Evolutionary conservation across 2,797 vertebrate species (phyloP).

Genomic region (Spondyliosoma cantharus): DNA sequence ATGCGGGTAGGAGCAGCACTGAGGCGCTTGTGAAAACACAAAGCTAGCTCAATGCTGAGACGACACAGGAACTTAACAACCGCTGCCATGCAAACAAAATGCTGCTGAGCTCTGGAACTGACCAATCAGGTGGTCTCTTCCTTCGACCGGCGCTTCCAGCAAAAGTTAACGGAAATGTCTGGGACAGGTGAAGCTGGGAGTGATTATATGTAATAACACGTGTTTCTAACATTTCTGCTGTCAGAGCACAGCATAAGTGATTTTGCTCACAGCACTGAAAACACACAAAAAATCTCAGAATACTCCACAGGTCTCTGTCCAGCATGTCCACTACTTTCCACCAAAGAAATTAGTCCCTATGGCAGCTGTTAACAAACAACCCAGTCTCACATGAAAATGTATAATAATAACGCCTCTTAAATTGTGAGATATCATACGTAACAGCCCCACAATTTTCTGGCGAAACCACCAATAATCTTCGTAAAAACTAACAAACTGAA

Average conservation of each 20-base stretch:
- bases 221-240: too few species aligned
- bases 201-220: background rate
- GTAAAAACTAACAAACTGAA: too few species aligned
- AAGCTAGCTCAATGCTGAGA: slow-evolving; percentile 40
- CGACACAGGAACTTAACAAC: slow-evolving; percentile 39
- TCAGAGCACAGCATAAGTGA: too few species aligned
- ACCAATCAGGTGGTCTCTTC: slow-evolving; percentile 9
- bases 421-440: too few species aligned
- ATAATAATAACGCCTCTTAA: too few species aligned
- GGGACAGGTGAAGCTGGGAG: slow-evolving; percentile 19
- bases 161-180: background rate
- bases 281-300: background rate
- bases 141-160: background rate
- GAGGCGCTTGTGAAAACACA: slow-evolving; percentile 51
- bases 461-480: too few species aligned
- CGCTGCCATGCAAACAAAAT: slow-evolving; percentile 32
- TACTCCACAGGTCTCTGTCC: background rate
- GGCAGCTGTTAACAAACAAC: background rate
- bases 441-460: too few species aligned
- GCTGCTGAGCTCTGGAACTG: slow-evolving; percentile 30
- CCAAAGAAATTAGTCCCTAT: background rate
- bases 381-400: too few species aligned
- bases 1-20: slow-evolving; percentile 49
- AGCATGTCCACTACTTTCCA: slow-evolving; percentile 8
- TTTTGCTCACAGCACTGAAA: background rate